These are phyloP conservation scores for Xenopus petersii DNA, from an alignment of 2,797 vertebrate species.

Conservation along the genomic window DNA sequence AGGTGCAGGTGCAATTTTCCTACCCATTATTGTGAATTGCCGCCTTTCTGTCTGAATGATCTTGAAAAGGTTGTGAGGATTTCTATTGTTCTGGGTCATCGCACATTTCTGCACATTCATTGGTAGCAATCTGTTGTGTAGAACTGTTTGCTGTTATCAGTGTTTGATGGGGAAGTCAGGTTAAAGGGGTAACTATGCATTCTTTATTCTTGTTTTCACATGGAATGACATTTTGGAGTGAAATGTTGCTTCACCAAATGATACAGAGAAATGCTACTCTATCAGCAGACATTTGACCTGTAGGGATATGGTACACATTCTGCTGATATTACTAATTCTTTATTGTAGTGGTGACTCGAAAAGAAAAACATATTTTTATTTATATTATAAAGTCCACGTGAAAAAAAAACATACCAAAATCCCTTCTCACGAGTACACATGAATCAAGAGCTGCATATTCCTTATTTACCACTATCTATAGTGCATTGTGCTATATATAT, in stretches of 20 bases:
- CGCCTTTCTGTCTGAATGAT: slow-evolving; percentile 38
- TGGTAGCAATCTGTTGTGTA: slow-evolving; percentile 22
- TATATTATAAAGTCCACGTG: too few relatives aligned
- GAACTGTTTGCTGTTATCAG: slow-evolving; percentile 14
- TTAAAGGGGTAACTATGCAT: slow-evolving; percentile 6
- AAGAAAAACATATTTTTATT: too few relatives aligned
- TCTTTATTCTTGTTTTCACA: not conserved
- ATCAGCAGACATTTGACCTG: too few relatives aligned
- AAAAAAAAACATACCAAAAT: too few relatives aligned
- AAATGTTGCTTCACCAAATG: not conserved
- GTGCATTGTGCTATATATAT: too few relatives aligned
- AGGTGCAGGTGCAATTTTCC: slow-evolving; percentile 22
- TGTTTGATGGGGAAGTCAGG: not conserved
- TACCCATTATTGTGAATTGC: slow-evolving; percentile 35
- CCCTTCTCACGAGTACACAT: too few relatives aligned
- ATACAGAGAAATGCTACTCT: too few relatives aligned
- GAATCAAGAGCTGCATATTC: too few relatives aligned
- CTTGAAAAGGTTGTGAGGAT: not conserved
- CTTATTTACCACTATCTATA: too few relatives aligned
- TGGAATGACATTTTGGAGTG: not conserved
- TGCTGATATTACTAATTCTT: too few relatives aligned
- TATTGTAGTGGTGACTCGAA: too few relatives aligned
- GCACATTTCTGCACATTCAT: slow-evolving; percentile 25
- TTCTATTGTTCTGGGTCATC: slow-evolving; percentile 33
- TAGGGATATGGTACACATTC: too few relatives aligned